Percentiles rank a stretch among this genome's conserved stretches.
These are phyloP conservation scores for Misgurnus anguillicaudatus DNA, from an alignment of 2,113 vertebrate species.

Conservation along the genomic window DNA sequence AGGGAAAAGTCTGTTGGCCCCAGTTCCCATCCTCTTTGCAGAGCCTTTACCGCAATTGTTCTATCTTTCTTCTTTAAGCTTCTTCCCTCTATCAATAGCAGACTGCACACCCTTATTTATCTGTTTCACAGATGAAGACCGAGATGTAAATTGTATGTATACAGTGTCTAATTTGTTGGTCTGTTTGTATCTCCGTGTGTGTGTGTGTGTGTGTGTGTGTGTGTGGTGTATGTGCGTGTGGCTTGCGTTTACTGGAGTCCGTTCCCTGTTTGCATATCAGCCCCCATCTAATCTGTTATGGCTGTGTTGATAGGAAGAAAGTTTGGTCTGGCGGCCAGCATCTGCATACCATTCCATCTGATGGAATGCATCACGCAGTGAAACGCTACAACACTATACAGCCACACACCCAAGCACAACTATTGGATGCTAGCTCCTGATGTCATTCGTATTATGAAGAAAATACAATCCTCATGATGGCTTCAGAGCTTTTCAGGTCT, in stretches of 20 bases:
- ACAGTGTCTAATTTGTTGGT: constrained; percentile 40
- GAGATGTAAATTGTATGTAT: constrained; percentile 29
- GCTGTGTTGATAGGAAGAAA: constrained; percentile 72
- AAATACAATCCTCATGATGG: constrained; percentile 46
- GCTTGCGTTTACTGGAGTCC: constrained; percentile 59
- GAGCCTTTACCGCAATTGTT: constrained; percentile 54
- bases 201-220: constrained; percentile 49
- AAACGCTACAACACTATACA: constrained; percentile 35
- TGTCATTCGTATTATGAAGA: constrained; percentile 66
- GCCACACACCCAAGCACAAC: constrained; percentile 36
- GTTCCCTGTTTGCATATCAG: constrained; percentile 68
- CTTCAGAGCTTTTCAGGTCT: constrained; percentile 23
- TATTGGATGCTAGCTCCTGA: constrained; percentile 72
- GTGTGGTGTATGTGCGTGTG: constrained; percentile 51
- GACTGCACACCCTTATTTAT: constrained; percentile 15
- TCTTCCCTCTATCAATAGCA: constrained; percentile 22
- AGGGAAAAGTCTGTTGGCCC: constrained; percentile 60
- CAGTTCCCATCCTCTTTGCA: constrained; percentile 74
- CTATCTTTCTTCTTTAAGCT: constrained; percentile 34
- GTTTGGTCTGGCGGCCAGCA: constrained; percentile 27
- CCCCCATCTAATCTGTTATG: constrained; percentile 84
- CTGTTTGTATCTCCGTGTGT: constrained; percentile 13
- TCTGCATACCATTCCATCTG: constrained; percentile 71
- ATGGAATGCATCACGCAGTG: constrained; percentile 81
- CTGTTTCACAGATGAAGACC: not conserved